Percentiles rank a stretch among this genome's conserved stretches.
Conservation (phyloP, 2,113 vertebrate genomes). For the Poeciliopsis retropinna region DNA sequence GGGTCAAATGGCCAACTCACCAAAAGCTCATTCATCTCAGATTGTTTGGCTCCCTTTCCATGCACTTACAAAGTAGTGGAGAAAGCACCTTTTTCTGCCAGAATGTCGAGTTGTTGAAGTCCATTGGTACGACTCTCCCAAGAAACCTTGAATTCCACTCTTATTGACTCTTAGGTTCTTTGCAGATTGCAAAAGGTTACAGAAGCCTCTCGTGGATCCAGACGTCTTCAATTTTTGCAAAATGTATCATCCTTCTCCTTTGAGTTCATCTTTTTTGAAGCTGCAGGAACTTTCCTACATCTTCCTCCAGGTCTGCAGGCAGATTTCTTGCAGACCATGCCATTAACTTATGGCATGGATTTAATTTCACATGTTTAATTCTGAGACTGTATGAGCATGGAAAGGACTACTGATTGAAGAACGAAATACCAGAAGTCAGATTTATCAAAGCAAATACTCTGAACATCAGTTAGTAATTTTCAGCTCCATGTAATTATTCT, state of each 20-base stretch:
- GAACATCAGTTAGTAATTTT: neutral
- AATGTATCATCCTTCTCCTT: too few species aligned
- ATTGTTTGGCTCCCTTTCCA: neutral
- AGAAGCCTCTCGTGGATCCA: too few species aligned
- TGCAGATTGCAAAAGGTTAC: too few species aligned
- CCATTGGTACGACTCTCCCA: too few species aligned
- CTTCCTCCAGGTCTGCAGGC: neutral
- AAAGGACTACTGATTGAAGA: neutral
- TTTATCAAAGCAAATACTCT: neutral
- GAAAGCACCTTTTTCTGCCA: neutral
- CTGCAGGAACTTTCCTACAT: neutral
- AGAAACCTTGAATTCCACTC: too few species aligned
- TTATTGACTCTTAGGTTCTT: too few species aligned
- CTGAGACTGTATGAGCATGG: too few species aligned
- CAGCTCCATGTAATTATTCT: neutral
- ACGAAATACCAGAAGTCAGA: neutral
- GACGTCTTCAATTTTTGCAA: too few species aligned
- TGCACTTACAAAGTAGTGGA: neutral
- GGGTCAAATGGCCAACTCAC: neutral
- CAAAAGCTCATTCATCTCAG: neutral
- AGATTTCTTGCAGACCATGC: too few species aligned
- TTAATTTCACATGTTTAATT: neutral
- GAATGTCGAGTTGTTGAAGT: too few species aligned
- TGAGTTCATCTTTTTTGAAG: neutral
- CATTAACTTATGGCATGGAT: neutral